These are phyloP conservation scores for Pagrus major DNA, from an alignment of 2,113 vertebrate species.

Conservation along the genomic window DNA sequence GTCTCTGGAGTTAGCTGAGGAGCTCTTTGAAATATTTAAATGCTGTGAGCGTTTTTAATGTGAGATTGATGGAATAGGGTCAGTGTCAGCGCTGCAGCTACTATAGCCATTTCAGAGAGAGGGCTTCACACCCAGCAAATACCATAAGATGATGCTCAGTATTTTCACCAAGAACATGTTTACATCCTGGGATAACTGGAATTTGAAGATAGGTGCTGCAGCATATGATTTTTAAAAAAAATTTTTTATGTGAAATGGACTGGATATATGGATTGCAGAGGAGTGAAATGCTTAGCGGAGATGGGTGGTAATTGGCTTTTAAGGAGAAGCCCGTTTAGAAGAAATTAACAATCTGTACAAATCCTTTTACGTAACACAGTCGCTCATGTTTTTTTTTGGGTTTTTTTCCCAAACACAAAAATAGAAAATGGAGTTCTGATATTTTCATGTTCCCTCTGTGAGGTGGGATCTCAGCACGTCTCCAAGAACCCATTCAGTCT, in stretches of 20 bases:
- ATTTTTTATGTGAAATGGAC: background rate
- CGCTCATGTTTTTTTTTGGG: constrained; percentile 6
- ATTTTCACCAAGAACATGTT: constrained; percentile 33
- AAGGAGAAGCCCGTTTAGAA: constrained; percentile 18
- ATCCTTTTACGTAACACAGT: constrained; percentile 53
- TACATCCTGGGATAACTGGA: constrained; percentile 14
- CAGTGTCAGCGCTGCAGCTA: constrained; percentile 69
- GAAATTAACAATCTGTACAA: constrained; percentile 39
- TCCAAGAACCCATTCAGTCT: background rate
- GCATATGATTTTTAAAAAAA: background rate
- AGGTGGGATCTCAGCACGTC: constrained; percentile 21
- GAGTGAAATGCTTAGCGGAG: background rate
- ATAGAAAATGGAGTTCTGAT: constrained; percentile 27
- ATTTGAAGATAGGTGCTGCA: constrained; percentile 4
- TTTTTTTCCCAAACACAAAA: constrained; percentile 15
- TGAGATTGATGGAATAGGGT: constrained; percentile 84
- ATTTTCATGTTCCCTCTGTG: constrained; percentile 10
- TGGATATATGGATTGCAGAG: constrained; percentile 12
- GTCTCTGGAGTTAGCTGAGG: constrained; percentile 60
- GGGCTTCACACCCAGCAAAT: constrained; percentile 44
- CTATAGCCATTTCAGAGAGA: constrained; percentile 53
- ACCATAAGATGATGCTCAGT: constrained; percentile 24
- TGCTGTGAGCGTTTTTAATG: constrained; percentile 74
- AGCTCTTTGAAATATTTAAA: constrained; percentile 85
- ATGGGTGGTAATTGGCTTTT: constrained; percentile 16